Evolutionary conservation across 1,140 invertebrate genomes (phyloP).

Genomic region (Diachasma alloeum): DNA sequence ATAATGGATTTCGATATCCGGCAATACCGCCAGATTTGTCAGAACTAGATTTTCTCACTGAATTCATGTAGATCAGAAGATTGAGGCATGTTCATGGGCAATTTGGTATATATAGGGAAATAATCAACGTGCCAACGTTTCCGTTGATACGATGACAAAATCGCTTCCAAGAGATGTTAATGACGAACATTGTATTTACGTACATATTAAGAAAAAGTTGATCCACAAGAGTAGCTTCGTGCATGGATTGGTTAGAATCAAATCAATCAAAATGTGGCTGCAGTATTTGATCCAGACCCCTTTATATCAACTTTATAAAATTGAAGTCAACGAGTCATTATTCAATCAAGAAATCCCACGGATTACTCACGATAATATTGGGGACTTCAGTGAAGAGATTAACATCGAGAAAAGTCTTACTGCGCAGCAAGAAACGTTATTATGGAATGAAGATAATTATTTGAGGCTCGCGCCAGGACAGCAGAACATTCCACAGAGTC

Average conservation of each 20-base stretch:
- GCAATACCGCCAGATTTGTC: conserved; percentile 26
- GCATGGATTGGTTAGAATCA: conserved; percentile 23
- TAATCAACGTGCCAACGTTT: conserved; percentile 55
- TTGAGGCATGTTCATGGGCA: conserved; percentile 43
- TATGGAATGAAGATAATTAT: conserved; percentile 28
- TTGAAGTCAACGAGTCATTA: conserved; percentile 20
- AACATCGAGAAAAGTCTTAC: conserved; percentile 29
- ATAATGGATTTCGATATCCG: conserved; percentile 38
- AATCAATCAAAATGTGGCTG: conserved; percentile 33
- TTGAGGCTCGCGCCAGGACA: conserved; percentile 41
- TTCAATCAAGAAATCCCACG: not conserved
- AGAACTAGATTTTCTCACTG: conserved; percentile 48
- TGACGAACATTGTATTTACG: conserved; percentile 49
- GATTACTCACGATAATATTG: not conserved
- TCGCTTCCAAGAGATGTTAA: conserved; percentile 40
- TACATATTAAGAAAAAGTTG: conserved; percentile 38
- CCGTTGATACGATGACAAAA: conserved; percentile 47
- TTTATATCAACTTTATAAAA: conserved; percentile 30
- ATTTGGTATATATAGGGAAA: conserved; percentile 51
- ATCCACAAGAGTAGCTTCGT: conserved; percentile 42
- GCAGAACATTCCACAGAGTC: too few species aligned
- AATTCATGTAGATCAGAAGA: conserved; percentile 53
- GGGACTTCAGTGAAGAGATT: conserved; percentile 41
- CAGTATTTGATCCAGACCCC: conserved; percentile 28
- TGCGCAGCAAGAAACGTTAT: conserved; percentile 15